phyloP scores from a whole-genome alignment of 2,888 invertebrate species.

The Thera britannica region DNA sequence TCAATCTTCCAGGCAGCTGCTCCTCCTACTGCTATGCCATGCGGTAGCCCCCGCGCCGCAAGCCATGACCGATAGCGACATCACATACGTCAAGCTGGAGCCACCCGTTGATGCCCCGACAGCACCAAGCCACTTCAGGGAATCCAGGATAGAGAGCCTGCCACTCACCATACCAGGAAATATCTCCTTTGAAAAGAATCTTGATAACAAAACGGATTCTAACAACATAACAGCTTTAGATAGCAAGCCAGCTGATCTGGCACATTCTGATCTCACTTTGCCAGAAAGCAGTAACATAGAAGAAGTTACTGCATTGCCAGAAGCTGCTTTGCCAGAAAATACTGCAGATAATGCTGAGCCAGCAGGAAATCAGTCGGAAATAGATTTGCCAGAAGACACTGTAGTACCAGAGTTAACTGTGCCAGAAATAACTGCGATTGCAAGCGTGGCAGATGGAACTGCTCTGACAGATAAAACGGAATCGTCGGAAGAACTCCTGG shows the following conservation, averaged over 20 bases:
- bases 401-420: neutral
- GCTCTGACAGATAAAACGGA: conserved; percentile 2
- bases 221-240: neutral
- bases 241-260: neutral
- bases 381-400: conserved; percentile 3
- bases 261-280: conserved; percentile 11
- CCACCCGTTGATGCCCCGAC: conserved; percentile 45
- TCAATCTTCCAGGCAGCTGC: conserved; percentile 56
- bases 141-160: conserved; percentile 60
- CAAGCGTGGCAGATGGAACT: neutral
- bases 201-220: neutral
- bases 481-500: conserved; percentile 27
- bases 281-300: conserved; percentile 26
- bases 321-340: conserved; percentile 9
- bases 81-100: conserved; percentile 65
- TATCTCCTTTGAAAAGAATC: conserved; percentile 16
- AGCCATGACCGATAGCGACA: conserved; percentile 54
- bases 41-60: conserved; percentile 61
- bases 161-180: conserved; percentile 53
- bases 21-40: conserved; percentile 53
- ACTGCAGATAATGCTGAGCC: neutral
- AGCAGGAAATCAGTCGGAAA: neutral
- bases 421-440: conserved; percentile 2
- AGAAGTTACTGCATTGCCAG: conserved; percentile 22
- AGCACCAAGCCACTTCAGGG: conserved; percentile 34